Evolutionary conservation across 2,797 vertebrate species (phyloP).

Genomic region (Cetoscarus ocellatus): DNA sequence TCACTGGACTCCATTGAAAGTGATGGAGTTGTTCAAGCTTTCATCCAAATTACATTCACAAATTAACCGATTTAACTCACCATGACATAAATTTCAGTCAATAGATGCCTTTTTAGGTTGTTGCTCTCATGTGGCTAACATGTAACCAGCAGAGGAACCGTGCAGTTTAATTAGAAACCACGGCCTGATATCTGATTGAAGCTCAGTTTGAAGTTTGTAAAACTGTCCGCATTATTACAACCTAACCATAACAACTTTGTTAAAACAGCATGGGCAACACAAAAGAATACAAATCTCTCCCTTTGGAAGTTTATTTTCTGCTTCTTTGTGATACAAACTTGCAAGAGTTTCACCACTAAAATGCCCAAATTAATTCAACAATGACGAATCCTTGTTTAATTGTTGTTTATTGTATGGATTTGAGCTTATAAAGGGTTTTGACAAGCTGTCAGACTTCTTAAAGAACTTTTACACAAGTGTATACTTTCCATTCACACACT

Average conservation of each 20-base stretch:
- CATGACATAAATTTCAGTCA: neutral
- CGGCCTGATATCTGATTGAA: neutral
- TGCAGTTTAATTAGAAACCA: neutral
- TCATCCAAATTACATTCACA: neutral
- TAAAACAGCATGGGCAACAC: too few relatives aligned
- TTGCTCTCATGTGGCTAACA: neutral
- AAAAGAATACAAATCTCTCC: neutral
- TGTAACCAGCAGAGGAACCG: neutral
- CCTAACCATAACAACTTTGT: too few relatives aligned
- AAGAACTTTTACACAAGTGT: too few relatives aligned
- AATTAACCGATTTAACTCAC: neutral
- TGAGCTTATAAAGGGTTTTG: too few relatives aligned
- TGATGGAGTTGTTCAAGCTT: neutral
- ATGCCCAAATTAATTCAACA: too few relatives aligned
- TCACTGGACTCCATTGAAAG: too few relatives aligned
- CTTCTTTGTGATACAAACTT: neutral
- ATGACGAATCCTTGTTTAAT: too few relatives aligned
- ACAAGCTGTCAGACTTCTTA: too few relatives aligned
- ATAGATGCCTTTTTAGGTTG: neutral
- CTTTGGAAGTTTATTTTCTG: neutral
- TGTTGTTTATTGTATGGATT: too few relatives aligned
- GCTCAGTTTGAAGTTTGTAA: slow-evolving; percentile 4
- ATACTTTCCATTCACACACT: too few relatives aligned
- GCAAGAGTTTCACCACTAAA: too few relatives aligned
- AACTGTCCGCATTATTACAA: neutral